phyloP scores from a whole-genome alignment of 2,888 invertebrate species.

The Rutpela maculata region DNA sequence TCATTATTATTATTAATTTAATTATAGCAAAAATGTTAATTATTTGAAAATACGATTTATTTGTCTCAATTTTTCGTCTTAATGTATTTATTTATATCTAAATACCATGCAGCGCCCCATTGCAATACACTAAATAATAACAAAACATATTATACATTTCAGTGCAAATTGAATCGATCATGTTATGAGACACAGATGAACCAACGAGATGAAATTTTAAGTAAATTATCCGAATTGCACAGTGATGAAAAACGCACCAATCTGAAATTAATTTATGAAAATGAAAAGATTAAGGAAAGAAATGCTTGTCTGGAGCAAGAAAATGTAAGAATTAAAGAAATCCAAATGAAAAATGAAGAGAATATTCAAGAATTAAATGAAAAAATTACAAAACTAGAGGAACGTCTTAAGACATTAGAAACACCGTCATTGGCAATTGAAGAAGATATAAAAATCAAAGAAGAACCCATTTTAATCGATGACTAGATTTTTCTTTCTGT shows the following conservation, averaged over 20 bases:
- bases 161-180: slow-evolving; percentile 56
- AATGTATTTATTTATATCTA: no score
- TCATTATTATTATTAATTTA: no score
- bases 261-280: slow-evolving; percentile 49
- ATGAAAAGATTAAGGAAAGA: slow-evolving; percentile 42
- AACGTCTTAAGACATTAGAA: background rate
- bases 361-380: slow-evolving; percentile 8
- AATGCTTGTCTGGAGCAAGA: slow-evolving; percentile 9
- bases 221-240: slow-evolving; percentile 43
- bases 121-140: no score
- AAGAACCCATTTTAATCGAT: slow-evolving; percentile 47
- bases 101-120: no score
- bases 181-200: slow-evolving; percentile 49
- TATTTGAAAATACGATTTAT: no score
- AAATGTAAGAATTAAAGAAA: slow-evolving; percentile 38
- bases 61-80: no score
- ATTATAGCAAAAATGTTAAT: no score
- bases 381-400: slow-evolving; percentile 33
- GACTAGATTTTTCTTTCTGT: slow-evolving; percentile 16
- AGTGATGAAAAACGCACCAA: slow-evolving; percentile 49
- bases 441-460: slow-evolving; percentile 36
- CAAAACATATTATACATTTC: slow-evolving; percentile 33
- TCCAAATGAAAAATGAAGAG: slow-evolving; percentile 5
- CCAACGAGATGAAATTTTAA: slow-evolving; percentile 49
- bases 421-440: background rate